Base-by-base conservation (phyloP, 2,113 vertebrate species). In the Macroglossus sobrinus region DNA sequence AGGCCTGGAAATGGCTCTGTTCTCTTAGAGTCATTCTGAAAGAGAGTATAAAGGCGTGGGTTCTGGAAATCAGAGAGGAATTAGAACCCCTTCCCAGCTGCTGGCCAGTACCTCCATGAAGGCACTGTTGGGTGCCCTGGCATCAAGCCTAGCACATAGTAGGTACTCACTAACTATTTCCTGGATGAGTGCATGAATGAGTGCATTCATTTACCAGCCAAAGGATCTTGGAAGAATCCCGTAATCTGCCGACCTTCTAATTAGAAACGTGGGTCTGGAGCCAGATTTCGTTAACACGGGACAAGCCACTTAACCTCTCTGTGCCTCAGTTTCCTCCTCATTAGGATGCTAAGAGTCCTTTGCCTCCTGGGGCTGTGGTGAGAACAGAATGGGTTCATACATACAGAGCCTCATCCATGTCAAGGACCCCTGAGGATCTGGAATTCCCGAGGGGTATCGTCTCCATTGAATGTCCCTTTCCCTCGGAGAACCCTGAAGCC, bases 11-110 rank as follows among this genome's bases (percentile, higher is more conserved):
- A 53, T 26, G 13, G 38, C 57, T 89, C 33, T 74, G 21, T 22
- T 74, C 50, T 71, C 47, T 57, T 43, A 79, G 75, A 79, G 57
- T 78, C 40, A 57, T 63, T 61, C 35, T 28, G 28, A 94, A 85
- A 61, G 12, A n/a, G 40, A 6, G 9, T 3, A 18, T 18, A 47
- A 78, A 92, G 63, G 6, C 53, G 68, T 50, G 40, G 35, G 63
- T 61, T 76, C 89, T 19, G 53, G 82, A 64, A 72, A 30, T 63
- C 86, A 59, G 75, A n/a, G 13, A 38, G 66, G 30, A 35, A n/a
- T 53, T 64, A 72, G 19, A 50, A 71, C 47, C n/a, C 59, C 72
- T 63, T 91, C 22, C 30, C 28, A 21, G 21, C 50, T 64, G 2
- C 30, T 43, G 28, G 33, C 18, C 38, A 82, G 11, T 40, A 43